Evolutionary conservation across 1,140 invertebrate genomes (phyloP), one percentile per base, ranked within the genome.

Genomic region (Platyura marginata): DNA sequence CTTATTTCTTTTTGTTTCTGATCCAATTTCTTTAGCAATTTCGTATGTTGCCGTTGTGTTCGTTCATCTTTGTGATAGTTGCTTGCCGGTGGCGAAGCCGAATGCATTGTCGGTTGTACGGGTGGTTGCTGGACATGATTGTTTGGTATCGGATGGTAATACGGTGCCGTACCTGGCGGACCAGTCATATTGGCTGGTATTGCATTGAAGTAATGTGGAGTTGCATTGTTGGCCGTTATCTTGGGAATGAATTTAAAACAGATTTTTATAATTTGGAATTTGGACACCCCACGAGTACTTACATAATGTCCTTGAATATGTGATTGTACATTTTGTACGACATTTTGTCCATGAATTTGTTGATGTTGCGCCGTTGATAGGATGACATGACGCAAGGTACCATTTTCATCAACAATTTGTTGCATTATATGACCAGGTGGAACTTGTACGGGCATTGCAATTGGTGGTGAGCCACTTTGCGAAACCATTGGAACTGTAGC

Each of bases 401-500:
- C 82, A 59, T 72, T 80, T 61, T 91, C 87, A 63, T 91, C 87
- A 47, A 91, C 75, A 51, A 91, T 85, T 58, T 86, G 86, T 60
- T 86, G 84, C 48, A 91, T 77, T 62, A 91, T 74, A 67, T 80
- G 87, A 55, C 86, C 87, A 32, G 81, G 82, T 21, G 86, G 86
- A 46, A 89, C 82, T 63, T 87, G 81, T 56, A 92, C 83, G 41
- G 84, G 85, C 70, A 90, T 81, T 32, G 81, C 77, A 48, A 80
- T 70, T 22, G 79, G 77, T 40, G 79, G 77, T 45, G 76, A 77
- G 40, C 77, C 74, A 63, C 77, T 81, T 45, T 76, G 77, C 45
- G 81, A 83, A 47, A 86, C 79, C 81, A 88, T 84, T 49, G 81
- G 77, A 43, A 88, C 80, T 44, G 81, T 82, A 51, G 83, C 79